Percentiles rank a stretch among this genome's conserved stretches.
Conservation (phyloP, 2,113 vertebrate genomes). For the Platysternon megacephalum region DNA sequence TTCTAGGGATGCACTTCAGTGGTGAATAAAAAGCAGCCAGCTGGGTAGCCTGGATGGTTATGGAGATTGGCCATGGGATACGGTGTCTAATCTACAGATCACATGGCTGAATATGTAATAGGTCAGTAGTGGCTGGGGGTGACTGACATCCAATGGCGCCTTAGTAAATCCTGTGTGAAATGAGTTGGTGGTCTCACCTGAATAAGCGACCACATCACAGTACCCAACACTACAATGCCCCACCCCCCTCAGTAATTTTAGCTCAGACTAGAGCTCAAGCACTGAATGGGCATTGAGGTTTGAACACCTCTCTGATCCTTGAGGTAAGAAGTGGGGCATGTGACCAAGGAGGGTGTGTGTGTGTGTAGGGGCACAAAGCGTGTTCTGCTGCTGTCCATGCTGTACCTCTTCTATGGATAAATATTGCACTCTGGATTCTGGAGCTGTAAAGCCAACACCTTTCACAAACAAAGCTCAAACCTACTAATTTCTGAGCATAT, state of each 20-base stretch:
- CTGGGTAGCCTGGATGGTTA: too few species aligned
- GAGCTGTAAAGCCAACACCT: neutral
- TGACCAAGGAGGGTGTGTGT: neutral
- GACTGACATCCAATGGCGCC: neutral
- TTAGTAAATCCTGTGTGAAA: neutral
- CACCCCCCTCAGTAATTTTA: too few species aligned
- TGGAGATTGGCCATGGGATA: too few species aligned
- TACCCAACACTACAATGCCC: too few species aligned
- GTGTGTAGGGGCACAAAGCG: neutral
- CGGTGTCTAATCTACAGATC: too few species aligned
- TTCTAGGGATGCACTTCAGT: too few species aligned
- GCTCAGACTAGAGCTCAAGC: too few species aligned
- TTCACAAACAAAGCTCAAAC: neutral
- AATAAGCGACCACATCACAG: too few species aligned
- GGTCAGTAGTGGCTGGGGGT: neutral
- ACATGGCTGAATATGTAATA: too few species aligned
- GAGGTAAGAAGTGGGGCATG: neutral
- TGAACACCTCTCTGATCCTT: neutral
- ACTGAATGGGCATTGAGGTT: neutral
- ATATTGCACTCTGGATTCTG: neutral
- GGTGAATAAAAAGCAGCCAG: too few species aligned
- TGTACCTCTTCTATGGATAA: neutral
- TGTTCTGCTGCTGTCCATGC: neutral
- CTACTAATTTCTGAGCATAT: neutral
- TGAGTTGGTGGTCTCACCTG: too few species aligned